A percentile compares a stretch with the other conserved stretches of the same genome.
Conservation (phyloP, 2,113 vertebrate genomes). For the Riparia riparia region DNA sequence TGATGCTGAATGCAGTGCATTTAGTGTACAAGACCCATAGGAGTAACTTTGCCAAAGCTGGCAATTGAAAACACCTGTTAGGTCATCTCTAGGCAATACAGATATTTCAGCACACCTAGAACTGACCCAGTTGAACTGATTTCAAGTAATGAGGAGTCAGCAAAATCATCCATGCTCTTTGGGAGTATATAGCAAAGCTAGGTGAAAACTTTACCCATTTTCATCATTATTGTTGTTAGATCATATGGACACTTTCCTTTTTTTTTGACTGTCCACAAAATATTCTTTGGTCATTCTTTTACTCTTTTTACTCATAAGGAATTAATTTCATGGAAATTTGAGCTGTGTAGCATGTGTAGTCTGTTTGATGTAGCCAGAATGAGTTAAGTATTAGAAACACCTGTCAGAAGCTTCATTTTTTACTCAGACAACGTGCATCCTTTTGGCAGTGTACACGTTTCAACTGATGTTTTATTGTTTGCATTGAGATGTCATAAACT, state of each 20-base stretch:
- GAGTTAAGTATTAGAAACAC: background rate
- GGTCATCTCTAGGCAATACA: background rate
- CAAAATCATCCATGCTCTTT: background rate
- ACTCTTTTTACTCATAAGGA: background rate
- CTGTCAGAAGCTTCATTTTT: background rate
- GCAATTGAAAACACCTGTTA: background rate
- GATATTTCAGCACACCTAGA: background rate
- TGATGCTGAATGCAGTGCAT: background rate
- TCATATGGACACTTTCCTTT: background rate
- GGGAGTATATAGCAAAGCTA: background rate
- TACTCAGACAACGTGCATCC: background rate
- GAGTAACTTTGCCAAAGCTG: background rate
- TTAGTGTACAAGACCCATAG: background rate
- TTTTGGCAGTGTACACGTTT: background rate
- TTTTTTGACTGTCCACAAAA: background rate
- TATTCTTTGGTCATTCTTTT: background rate
- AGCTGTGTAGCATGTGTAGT: background rate
- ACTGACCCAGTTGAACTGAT: background rate
- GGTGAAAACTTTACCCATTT: background rate
- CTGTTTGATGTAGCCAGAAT: background rate
- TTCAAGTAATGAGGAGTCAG: background rate
- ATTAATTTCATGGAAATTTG: background rate
- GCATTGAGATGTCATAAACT: background rate
- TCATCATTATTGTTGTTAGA: background rate
- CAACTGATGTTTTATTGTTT: background rate